A percentile compares a stretch with the other conserved stretches of the same genome.
These are phyloP conservation scores for Phasianus colchicus DNA, from an alignment of 2,113 vertebrate genomes.

Conservation along the genomic window DNA sequence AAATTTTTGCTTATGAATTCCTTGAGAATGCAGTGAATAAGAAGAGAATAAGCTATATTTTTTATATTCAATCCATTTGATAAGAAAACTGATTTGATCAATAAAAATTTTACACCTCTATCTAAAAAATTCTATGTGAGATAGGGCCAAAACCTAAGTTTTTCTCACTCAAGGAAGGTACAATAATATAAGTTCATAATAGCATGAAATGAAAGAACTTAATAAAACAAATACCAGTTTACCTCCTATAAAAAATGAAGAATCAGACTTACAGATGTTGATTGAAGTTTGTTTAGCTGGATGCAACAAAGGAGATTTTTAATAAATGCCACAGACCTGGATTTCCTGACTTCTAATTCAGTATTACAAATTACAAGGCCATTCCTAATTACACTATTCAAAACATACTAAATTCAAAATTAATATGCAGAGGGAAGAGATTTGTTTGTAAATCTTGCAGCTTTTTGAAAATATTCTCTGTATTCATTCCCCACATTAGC, in stretches of 20 bases:
- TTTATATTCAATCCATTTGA: not conserved
- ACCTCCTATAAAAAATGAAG: not conserved
- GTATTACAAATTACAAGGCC: not conserved
- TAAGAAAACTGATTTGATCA: not conserved
- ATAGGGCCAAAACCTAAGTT: not conserved
- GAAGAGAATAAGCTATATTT: not conserved
- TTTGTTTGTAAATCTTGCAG: not conserved
- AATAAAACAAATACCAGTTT: slow-evolving; percentile 1
- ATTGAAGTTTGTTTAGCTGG: not conserved
- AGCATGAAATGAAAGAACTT: not conserved
- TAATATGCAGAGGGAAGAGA: not conserved
- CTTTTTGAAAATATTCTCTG: not conserved
- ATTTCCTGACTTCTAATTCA: not conserved
- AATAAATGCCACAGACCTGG: not conserved
- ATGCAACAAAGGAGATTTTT: not conserved
- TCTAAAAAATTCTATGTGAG: not conserved
- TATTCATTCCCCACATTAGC: not conserved
- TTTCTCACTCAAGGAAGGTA: not conserved
- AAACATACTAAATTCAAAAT: not conserved
- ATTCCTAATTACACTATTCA: not conserved
- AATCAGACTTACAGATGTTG: not conserved
- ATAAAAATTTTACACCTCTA: not conserved
- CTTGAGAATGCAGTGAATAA: not conserved
- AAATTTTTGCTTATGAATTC: not conserved
- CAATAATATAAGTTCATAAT: not conserved